Conservation (phyloP, 2,113 vertebrate genomes). For the Rattus rattus region DNA sequence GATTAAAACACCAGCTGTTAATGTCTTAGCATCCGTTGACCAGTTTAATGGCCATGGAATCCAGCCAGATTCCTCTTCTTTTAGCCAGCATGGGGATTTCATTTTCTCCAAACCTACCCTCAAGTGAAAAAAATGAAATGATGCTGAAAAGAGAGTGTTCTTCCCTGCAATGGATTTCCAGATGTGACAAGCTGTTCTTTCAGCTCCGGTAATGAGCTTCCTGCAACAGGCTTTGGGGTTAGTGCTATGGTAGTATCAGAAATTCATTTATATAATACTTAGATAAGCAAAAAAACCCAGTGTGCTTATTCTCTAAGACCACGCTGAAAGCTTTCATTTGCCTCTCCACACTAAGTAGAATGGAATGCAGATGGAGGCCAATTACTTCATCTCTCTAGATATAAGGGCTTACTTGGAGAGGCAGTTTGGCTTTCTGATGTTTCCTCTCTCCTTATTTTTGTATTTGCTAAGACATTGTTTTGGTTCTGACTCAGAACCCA, state of each 20-base stretch:
- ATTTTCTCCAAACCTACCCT: constrained; percentile 36
- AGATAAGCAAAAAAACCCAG: background rate
- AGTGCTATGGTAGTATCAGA: background rate
- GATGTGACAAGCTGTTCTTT: background rate
- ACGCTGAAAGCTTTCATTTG: background rate
- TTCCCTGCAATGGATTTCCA: background rate
- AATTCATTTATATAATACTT: background rate
- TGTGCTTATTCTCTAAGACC: background rate
- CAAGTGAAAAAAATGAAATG: background rate
- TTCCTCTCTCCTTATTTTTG: background rate
- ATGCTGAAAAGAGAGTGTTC: background rate
- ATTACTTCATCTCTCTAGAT: constrained; percentile 31
- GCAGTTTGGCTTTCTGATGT: background rate
- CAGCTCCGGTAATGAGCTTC: background rate
- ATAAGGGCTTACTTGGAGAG: constrained; percentile 9
- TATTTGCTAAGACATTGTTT: background rate
- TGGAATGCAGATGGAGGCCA: background rate
- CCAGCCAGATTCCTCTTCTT: constrained; percentile 55
- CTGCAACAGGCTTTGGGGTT: background rate
- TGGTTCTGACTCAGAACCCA: background rate
- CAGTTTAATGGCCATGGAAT: constrained; percentile 73
- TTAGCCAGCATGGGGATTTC: constrained; percentile 48
- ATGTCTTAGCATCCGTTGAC: constrained; percentile 58
- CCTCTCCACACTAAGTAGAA: background rate
- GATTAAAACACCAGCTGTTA: constrained; percentile 72